Evolutionary conservation across 2,113 vertebrate genomes (phyloP).

Genomic region (Hypanus sabinus): DNA sequence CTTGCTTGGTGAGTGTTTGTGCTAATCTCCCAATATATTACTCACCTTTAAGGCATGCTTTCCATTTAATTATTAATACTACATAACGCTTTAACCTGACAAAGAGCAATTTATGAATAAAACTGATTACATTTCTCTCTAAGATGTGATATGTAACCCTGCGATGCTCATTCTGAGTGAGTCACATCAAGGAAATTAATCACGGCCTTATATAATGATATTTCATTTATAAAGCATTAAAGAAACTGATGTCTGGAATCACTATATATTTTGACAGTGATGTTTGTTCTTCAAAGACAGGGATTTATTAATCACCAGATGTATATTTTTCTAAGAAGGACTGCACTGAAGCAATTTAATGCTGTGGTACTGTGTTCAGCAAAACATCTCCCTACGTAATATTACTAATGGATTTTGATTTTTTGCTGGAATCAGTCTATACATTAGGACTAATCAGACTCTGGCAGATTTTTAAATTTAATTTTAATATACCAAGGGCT

Average conservation of each 20-base stretch:
- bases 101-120: slow-evolving; percentile 37
- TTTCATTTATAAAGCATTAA: slow-evolving; percentile 37
- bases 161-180: background rate
- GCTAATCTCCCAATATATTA: slow-evolving; percentile 29
- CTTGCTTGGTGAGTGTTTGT: background rate
- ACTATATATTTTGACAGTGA: slow-evolving; percentile 29
- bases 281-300: slow-evolving; percentile 32
- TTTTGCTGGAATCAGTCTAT: slow-evolving; percentile 71
- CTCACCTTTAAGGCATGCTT: slow-evolving; percentile 33
- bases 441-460: slow-evolving; percentile 78
- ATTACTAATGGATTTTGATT: slow-evolving; percentile 67
- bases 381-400: slow-evolving; percentile 53
- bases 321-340: slow-evolving; percentile 8
- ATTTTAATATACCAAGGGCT: slow-evolving; percentile 71
- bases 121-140: slow-evolving; percentile 35
- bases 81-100: slow-evolving; percentile 33
- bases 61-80: slow-evolving; percentile 36
- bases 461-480: slow-evolving; percentile 76
- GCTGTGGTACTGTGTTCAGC: slow-evolving; percentile 28
- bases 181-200: slow-evolving; percentile 35
- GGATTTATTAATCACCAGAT: slow-evolving; percentile 27
- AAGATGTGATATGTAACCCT: slow-evolving; percentile 7
- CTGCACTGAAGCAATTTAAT: slow-evolving; percentile 9
- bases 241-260: slow-evolving; percentile 26
- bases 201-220: slow-evolving; percentile 32